Evolutionary conservation across 2,797 vertebrate species (phyloP), one percentile per base, ranked within the genome.

Genomic region (Phylloscopus collybita): DNA sequence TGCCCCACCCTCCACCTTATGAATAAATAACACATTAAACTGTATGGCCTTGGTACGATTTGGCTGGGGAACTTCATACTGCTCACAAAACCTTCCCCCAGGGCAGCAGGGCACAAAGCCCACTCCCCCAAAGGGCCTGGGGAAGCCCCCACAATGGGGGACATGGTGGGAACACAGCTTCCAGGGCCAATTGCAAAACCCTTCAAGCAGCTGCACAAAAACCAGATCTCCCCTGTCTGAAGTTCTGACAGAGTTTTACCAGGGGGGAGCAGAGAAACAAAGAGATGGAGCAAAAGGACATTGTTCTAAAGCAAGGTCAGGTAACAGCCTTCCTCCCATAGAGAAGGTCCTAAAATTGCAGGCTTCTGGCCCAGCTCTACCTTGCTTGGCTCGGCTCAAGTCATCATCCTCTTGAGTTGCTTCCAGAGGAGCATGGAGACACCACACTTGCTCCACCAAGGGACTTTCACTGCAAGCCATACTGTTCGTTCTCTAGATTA

Each of bases 191-290:
- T 7, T 32, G 50, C 66, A 84, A 80, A 86, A 32, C 36, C 50
- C 91, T 91, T 53, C 0, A 1, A 64, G 93, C 91, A 71, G 78
- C 84, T 72, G 54, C 42, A 50, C 4, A 9, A 81, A 88, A 88
- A 53, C 0, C 25, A 29, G 11, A 62, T 51, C 61, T 69, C 32
- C 50, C 81, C 60, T 76, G 23, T 6, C 84, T 96, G 92, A 93
- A 72, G 34, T 95, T 95, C 74, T 95, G 96, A 96, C 96, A 96
- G 80, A 86, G 62, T 75, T 92, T 95, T 66, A 92, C 92, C 92
- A 87, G 62, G 19, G 81, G 89, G 89, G 67, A 87, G 47, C 42
- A 89, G 74, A 87, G 50, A 75, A 89, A 72, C 16, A 22, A 60
- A 82, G 89, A 82, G 51, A 72, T 11, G 22, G 87, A 93, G 64